phyloP scores from a whole-genome alignment of 2,888 invertebrate species.

The Allophyes oxyacanthae region DNA sequence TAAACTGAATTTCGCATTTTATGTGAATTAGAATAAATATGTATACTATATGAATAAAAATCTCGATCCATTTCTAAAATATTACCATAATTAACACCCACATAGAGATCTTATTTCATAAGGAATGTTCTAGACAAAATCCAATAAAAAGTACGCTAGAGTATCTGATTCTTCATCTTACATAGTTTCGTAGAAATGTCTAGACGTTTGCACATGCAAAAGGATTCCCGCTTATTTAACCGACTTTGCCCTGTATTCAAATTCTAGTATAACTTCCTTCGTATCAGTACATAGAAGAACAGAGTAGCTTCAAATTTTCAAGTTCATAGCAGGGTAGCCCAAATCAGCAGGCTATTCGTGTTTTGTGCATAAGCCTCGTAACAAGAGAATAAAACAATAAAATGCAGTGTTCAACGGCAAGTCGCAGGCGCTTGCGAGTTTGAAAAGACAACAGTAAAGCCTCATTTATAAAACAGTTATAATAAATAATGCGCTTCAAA shows the following conservation, averaged over 20 bases:
- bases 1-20: slow-evolving; percentile 11
- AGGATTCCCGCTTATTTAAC: slow-evolving; percentile 49
- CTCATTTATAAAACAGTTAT: not conserved
- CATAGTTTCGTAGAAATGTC: slow-evolving; percentile 8
- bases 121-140: slow-evolving; percentile 37
- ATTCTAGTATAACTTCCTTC: slow-evolving; percentile 33
- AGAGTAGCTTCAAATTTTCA: slow-evolving; percentile 21
- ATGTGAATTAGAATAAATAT: slow-evolving; percentile 24
- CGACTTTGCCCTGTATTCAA: slow-evolving; percentile 37
- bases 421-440: no score
- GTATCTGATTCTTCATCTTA: slow-evolving; percentile 3
- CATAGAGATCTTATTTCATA: slow-evolving; percentile 12
- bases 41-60: slow-evolving; percentile 5
- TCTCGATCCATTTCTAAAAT: not conserved
- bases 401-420: no score
- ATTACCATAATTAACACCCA: slow-evolving; percentile 13
- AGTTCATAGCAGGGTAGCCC: slow-evolving; percentile 32
- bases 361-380: slow-evolving; percentile 12
- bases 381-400: not conserved
- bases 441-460: not conserved
- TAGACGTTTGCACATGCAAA: slow-evolving; percentile 30
- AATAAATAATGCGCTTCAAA: not conserved
- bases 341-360: slow-evolving; percentile 13
- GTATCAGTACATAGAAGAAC: slow-evolving; percentile 15
- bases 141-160: slow-evolving; percentile 25